Evolutionary conservation across 2,113 vertebrate genomes (phyloP).

Genomic region (Tetraodon nigroviridis): DNA sequence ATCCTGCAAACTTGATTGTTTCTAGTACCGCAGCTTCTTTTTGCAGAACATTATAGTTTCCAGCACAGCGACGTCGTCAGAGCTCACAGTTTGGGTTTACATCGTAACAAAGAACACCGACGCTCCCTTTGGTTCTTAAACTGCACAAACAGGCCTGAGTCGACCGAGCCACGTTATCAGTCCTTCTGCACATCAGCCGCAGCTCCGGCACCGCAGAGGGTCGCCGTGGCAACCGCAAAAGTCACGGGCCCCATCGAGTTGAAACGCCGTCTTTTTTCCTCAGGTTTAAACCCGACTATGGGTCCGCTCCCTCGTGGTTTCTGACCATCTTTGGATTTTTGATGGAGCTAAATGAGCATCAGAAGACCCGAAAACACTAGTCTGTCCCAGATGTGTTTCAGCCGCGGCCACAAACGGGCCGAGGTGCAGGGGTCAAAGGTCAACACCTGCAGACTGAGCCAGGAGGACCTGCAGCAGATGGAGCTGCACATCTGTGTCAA

Average conservation of each 20-base stretch:
- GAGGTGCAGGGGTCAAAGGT: no score
- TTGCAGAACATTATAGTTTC: constrained; percentile 31
- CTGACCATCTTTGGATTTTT: constrained; percentile 19
- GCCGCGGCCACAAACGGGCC: no score
- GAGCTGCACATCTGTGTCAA: no score
- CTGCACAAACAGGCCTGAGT: no score
- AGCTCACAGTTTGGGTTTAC: constrained; percentile 15
- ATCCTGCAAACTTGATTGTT: constrained; percentile 4
- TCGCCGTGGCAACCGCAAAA: no score
- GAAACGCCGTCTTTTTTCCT: not conserved
- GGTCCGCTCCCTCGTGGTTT: not conserved
- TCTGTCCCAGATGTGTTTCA: not conserved
- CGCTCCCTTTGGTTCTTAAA: constrained; percentile 3
- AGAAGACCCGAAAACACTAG: constrained; percentile 1
- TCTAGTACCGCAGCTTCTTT: constrained; percentile 4
- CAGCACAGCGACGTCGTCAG: constrained; percentile 19
- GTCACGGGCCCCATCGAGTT: no score
- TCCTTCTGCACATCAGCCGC: not conserved
- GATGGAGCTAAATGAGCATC: not conserved
- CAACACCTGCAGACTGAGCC: no score
- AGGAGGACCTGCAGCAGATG: no score
- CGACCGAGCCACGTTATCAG: not conserved
- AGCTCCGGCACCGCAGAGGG: no score
- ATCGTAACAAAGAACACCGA: not conserved
- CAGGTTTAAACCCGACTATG: not conserved